Percentiles rank a stretch among this genome's conserved stretches.
Evolutionary conservation across 2,113 vertebrate species (phyloP).

Genomic region (Halcyon senegalensis): DNA sequence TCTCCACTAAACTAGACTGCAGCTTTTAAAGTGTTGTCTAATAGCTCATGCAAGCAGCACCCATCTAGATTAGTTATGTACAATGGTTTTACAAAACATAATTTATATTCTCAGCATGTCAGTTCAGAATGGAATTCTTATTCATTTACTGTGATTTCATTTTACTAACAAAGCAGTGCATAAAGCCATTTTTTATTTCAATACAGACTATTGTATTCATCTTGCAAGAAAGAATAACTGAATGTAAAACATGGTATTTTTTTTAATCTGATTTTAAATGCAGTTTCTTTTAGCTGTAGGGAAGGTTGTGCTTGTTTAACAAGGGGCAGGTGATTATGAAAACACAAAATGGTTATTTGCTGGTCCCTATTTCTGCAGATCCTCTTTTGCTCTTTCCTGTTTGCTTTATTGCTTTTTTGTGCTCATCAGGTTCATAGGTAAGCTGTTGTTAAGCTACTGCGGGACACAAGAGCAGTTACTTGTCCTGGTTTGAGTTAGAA

Average conservation of each 20-base stretch:
- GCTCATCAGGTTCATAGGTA: not conserved
- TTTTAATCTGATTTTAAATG: not conserved
- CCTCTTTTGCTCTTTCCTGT: not conserved
- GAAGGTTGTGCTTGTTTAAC: not conserved
- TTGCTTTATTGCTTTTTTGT: not conserved
- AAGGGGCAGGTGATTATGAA: not conserved
- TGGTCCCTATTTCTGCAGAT: not conserved
- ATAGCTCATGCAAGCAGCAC: not conserved
- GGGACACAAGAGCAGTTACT: not conserved
- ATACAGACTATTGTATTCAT: not conserved
- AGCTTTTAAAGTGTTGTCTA: slow-evolving; percentile 66
- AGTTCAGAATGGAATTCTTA: slow-evolving; percentile 17
- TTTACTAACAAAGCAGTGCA: slow-evolving; percentile 12
- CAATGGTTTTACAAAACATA: slow-evolving; percentile 11
- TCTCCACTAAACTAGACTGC: slow-evolving; percentile 55
- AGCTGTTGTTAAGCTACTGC: not conserved
- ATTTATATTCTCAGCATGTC: slow-evolving; percentile 61
- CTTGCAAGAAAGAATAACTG: not conserved
- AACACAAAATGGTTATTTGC: not conserved
- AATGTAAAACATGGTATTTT: not conserved
- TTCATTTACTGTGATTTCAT: slow-evolving; percentile 40
- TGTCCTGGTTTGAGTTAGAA: no score
- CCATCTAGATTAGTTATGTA: slow-evolving; percentile 38
- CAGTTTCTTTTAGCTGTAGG: not conserved
- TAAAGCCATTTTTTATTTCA: not conserved